Conservation (phyloP, 1,140 invertebrate genomes). For the Drosophila nebulosa region DNA sequence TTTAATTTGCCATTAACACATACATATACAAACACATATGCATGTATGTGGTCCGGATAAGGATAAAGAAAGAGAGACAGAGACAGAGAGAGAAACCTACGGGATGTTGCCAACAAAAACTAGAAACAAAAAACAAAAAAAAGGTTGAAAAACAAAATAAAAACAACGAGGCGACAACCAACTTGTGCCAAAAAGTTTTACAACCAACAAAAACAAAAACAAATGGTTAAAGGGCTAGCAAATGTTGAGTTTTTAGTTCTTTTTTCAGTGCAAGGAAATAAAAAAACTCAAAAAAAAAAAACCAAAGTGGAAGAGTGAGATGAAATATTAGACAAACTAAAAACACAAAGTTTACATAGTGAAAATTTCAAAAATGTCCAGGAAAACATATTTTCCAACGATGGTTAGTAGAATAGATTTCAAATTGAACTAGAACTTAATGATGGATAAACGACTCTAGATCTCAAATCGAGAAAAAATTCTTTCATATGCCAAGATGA, state of each 20-base stretch:
- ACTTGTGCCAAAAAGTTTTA: constrained; percentile 59
- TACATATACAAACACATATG: neutral
- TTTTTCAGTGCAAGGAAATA: no score
- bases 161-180: constrained; percentile 56
- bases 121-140: constrained; percentile 27
- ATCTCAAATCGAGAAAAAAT: no score
- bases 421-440: no score
- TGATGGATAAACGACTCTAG: no score
- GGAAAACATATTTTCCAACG: no score
- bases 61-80: neutral
- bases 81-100: neutral
- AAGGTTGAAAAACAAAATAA: constrained; percentile 53
- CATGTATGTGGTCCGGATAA: neutral
- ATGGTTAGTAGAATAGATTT: no score
- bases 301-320: constrained; percentile 14
- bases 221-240: neutral
- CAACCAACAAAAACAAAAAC: constrained; percentile 15
- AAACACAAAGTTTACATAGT: no score
- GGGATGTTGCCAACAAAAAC: constrained; percentile 15
- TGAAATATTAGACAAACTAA: no score
- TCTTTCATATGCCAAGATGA: no score
- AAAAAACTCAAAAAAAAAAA: constrained; percentile 39
- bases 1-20: constrained; percentile 72
- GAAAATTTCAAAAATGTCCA: no score
- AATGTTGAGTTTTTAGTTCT: no score